A percentile compares a stretch with the other conserved stretches of the same genome.
phyloP scores from a whole-genome alignment of 2,888 invertebrate species.

The Rhogogaster chlorosoma region DNA sequence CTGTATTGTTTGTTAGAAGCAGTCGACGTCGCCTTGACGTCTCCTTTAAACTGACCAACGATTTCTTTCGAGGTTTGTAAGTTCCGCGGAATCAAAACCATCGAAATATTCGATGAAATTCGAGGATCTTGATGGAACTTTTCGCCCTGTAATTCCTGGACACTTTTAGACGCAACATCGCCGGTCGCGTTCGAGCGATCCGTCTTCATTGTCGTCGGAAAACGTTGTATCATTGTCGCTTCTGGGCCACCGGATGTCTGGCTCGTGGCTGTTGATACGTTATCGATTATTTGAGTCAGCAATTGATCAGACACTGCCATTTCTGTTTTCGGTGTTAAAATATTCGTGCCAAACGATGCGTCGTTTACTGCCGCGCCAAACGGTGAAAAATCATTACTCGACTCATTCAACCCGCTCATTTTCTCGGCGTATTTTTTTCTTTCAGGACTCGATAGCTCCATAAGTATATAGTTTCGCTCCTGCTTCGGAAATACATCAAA shows the following conservation, averaged over 20 bases:
- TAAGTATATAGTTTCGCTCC: conserved; percentile 68
- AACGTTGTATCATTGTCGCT: conserved; percentile 12
- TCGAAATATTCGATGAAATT: neutral
- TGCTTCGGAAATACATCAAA: conserved; percentile 67
- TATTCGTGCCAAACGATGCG: conserved; percentile 26
- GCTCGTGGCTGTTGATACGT: neutral
- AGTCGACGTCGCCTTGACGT: neutral
- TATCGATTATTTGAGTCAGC: conserved; percentile 37
- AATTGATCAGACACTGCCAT: conserved; percentile 36
- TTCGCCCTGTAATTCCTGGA: neutral
- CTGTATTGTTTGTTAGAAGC: neutral
- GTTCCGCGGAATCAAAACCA: neutral
- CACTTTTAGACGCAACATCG: neutral
- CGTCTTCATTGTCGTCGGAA: conserved; percentile 10
- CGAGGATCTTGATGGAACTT: conserved; percentile 1
- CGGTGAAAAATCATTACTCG: conserved; percentile 18
- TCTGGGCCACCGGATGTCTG: conserved; percentile 17
- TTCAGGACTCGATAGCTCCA: conserved; percentile 68
- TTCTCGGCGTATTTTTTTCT: conserved; percentile 58
- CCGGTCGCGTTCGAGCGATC: neutral
- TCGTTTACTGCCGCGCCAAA: conserved; percentile 13
- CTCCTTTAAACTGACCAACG: neutral
- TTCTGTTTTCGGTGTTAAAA: conserved; percentile 14
- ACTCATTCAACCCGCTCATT: neutral
- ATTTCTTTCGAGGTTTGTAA: neutral